These are phyloP conservation scores for Panagrolaimus sp. DNA, from an alignment of 1,140 invertebrate species.

Conservation along the genomic window DNA sequence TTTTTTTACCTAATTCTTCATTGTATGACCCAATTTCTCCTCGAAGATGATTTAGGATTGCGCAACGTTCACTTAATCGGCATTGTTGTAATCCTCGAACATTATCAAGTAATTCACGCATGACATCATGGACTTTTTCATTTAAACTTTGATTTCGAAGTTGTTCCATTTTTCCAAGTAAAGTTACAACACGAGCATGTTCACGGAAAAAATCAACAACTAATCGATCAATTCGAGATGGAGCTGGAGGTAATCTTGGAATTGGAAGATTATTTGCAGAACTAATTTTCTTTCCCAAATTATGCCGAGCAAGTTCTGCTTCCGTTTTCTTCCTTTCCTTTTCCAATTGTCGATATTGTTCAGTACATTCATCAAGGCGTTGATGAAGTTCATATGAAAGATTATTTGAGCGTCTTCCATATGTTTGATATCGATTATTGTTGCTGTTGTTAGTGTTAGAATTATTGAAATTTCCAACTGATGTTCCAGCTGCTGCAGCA, in stretches of 20 bases:
- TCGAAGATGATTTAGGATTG: conserved; percentile 53
- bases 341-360: conserved; percentile 75
- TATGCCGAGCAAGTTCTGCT: conserved; percentile 73
- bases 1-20: conserved; percentile 50
- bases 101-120: conserved; percentile 52
- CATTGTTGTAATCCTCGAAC: conserved; percentile 51
- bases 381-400: conserved; percentile 26
- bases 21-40: conserved; percentile 53
- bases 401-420: neutral
- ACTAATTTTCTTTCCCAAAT: conserved; percentile 74
- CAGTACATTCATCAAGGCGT: conserved; percentile 72
- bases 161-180: conserved; percentile 57
- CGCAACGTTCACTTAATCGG: conserved; percentile 45
- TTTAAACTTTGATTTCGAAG: conserved; percentile 38
- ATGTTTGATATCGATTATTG: conserved; percentile 16
- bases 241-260: conserved; percentile 72
- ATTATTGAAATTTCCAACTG: neutral
- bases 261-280: conserved; percentile 76
- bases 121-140: conserved; percentile 43
- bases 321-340: conserved; percentile 78
- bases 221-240: conserved; percentile 75
- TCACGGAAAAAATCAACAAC: conserved; percentile 77
- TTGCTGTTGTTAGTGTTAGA: neutral
- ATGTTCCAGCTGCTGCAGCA: neutral
- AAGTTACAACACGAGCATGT: conserved; percentile 67